Evolutionary conservation across 2,888 invertebrate species (phyloP).

Genomic region (Macropis europaea): DNA sequence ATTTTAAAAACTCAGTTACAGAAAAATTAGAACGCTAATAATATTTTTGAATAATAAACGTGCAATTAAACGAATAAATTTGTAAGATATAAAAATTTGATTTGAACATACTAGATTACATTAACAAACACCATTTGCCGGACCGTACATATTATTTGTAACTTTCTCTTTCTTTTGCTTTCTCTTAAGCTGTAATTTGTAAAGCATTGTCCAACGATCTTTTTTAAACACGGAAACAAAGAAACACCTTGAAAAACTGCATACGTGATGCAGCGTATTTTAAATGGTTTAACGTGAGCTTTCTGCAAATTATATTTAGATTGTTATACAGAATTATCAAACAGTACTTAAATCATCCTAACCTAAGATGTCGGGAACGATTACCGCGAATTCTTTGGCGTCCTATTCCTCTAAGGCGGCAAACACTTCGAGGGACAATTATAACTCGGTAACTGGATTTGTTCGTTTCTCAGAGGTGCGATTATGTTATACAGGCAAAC

Average conservation of each 20-base stretch:
- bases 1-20: neutral
- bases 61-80: neutral
- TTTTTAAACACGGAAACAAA: neutral
- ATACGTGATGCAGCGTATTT: neutral
- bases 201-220: neutral
- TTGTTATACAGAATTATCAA: conserved; percentile 31
- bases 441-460: conserved; percentile 19
- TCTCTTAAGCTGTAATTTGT: neutral
- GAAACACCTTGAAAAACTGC: neutral
- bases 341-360: conserved; percentile 44
- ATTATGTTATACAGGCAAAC: conserved; percentile 28
- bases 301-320: conserved; percentile 1
- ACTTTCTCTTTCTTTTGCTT: conserved; percentile 6
- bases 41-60: neutral
- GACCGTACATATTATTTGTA: neutral
- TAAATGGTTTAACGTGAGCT: neutral
- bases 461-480: neutral
- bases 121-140: too few relatives aligned
- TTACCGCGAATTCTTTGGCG: conserved; percentile 27
- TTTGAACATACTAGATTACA: neutral
- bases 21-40: neutral
- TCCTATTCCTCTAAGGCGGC: conserved; percentile 15
- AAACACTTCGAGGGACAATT: conserved; percentile 12
- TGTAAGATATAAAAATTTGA: neutral
- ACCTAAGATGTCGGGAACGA: conserved; percentile 51